These are phyloP conservation scores for Nasonia vitripennis DNA, from an alignment of 1,140 invertebrate genomes.

Conservation along the genomic window DNA sequence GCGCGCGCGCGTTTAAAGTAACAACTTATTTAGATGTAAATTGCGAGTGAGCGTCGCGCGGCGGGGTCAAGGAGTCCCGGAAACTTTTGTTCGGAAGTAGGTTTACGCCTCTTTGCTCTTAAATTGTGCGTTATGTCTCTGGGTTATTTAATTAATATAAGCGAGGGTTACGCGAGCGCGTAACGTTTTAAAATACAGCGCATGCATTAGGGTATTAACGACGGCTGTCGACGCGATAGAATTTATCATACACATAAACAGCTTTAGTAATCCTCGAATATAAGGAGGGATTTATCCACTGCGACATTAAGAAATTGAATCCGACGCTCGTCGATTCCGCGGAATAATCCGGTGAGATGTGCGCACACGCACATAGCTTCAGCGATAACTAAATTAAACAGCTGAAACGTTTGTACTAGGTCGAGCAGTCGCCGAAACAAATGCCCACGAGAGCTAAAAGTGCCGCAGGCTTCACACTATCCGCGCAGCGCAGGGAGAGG, in stretches of 20 bases:
- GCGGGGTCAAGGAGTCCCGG: background rate
- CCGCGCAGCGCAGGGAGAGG: background rate
- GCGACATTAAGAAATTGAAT: background rate
- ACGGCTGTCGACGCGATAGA: background rate
- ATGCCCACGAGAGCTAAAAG: background rate
- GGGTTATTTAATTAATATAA: background rate
- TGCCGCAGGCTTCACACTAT: background rate
- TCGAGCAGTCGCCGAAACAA: background rate
- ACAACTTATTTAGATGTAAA: background rate
- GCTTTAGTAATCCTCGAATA: background rate
- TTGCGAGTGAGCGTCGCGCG: background rate
- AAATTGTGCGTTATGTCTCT: background rate
- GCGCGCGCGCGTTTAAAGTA: background rate
- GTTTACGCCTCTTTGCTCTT: background rate
- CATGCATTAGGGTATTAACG: background rate
- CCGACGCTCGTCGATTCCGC: background rate
- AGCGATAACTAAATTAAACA: no score
- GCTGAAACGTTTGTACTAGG: background rate
- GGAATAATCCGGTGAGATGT: no score
- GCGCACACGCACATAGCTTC: no score
- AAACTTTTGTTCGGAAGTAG: background rate
- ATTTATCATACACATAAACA: background rate
- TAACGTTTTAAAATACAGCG: background rate
- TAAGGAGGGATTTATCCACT: background rate
- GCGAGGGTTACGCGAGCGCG: background rate